These are phyloP conservation scores for Atherix ibis DNA, from an alignment of 2,888 invertebrate species.

Conservation along the genomic window DNA sequence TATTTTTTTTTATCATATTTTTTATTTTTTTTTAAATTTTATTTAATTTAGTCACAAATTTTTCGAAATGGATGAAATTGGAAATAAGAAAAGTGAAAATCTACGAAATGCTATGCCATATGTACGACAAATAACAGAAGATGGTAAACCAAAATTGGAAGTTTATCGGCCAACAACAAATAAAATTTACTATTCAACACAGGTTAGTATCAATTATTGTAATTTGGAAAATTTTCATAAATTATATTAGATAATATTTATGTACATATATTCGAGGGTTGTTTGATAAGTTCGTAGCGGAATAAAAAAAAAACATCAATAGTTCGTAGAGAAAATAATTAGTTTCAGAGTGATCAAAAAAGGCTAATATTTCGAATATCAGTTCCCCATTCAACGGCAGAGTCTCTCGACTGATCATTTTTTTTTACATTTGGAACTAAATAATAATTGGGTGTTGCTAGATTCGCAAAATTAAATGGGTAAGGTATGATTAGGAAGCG, in stretches of 20 bases:
- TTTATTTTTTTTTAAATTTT: too few species aligned
- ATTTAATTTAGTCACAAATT: slow-evolving; percentile 23
- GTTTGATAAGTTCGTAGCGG: neutral
- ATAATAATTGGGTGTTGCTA: too few species aligned
- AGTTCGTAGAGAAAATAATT: too few species aligned
- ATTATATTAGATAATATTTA: neutral
- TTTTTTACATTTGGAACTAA: too few species aligned
- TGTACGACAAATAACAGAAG: slow-evolving; percentile 43
- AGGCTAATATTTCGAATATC: too few species aligned
- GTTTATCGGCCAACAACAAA: slow-evolving; percentile 42
- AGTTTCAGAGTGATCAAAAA: too few species aligned
- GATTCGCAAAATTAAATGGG: too few species aligned
- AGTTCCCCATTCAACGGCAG: too few species aligned
- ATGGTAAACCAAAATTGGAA: slow-evolving; percentile 40
- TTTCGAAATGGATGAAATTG: slow-evolving; percentile 48
- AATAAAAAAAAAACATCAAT: too few species aligned
- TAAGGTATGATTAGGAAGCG: too few species aligned
- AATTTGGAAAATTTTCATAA: slow-evolving; percentile 2
- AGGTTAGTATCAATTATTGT: slow-evolving; percentile 27
- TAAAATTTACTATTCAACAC: slow-evolving; percentile 34
- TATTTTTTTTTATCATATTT: too few species aligned
- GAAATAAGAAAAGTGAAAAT: slow-evolving; percentile 41
- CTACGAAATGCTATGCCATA: slow-evolving; percentile 43
- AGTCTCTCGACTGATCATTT: too few species aligned
- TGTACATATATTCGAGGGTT: neutral